Evolutionary conservation across 35 echinoderm and acorn worm species (phyloP).

Genomic region (Amphiura filiformis): DNA sequence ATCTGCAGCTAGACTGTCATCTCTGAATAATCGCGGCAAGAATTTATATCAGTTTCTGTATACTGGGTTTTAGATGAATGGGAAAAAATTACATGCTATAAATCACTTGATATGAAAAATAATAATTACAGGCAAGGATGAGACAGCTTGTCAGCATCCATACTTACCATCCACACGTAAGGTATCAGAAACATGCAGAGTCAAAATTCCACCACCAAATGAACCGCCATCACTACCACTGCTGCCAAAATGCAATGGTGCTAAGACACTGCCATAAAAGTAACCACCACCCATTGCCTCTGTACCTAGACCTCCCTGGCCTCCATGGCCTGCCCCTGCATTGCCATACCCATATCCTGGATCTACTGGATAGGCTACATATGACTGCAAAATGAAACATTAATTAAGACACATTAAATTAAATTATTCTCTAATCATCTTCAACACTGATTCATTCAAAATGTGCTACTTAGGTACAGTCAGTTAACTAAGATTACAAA

Average conservation of each 20-base stretch:
- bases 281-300: constrained; percentile 32
- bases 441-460: no score
- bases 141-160: not conserved
- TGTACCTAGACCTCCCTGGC: constrained; percentile 54
- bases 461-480: no score
- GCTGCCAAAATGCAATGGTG: constrained; percentile 61
- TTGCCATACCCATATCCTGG: not conserved
- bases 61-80: no score
- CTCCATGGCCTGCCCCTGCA: constrained; percentile 61
- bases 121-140: no score
- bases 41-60: no score
- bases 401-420: no score
- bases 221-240: constrained; percentile 42
- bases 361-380: not conserved
- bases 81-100: no score
- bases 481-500: no score
- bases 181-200: not conserved
- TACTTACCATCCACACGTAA: constrained; percentile 43
- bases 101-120: no score
- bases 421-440: no score
- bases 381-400: not conserved
- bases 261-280: constrained; percentile 55
- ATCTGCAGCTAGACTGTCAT: no score
- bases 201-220: constrained; percentile 53
- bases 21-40: no score